These are phyloP conservation scores for Pissodes strobi DNA, from an alignment of 1,140 invertebrate genomes.

Conservation along the genomic window DNA sequence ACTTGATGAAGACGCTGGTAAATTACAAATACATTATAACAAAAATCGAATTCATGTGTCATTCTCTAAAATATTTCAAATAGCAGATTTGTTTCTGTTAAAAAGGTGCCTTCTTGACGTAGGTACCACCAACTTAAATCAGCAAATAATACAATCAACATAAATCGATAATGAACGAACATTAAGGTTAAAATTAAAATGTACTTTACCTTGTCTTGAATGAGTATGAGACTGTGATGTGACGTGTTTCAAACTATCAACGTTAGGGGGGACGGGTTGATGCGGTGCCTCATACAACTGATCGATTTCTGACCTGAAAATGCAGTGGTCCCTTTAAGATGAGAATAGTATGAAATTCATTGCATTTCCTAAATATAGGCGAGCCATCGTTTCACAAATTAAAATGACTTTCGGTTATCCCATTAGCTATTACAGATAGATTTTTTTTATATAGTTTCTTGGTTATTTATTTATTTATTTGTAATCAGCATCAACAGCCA, in stretches of 20 bases:
- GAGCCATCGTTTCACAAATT: no score
- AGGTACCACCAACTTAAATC: no score
- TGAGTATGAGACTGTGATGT: slow-evolving; percentile 67
- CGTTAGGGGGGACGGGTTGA: slow-evolving; percentile 63
- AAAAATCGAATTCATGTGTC: no score
- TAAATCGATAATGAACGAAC: neutral
- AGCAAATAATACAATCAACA: no score
- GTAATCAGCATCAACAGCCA: no score
- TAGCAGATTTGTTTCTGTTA: no score
- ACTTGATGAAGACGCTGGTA: slow-evolving; percentile 74
- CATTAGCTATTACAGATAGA: no score
- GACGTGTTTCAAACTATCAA: slow-evolving; percentile 65
- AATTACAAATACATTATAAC: slow-evolving; percentile 20
- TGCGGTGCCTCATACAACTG: slow-evolving; percentile 45
- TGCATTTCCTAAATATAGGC: no score
- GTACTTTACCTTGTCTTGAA: slow-evolving; percentile 62
- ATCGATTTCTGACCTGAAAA: slow-evolving; percentile 18
- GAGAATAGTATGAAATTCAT: neutral
- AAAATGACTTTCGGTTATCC: no score
- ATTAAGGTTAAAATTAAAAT: neutral
- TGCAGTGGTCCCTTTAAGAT: neutral
- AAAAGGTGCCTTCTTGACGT: no score
- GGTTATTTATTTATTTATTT: no score
- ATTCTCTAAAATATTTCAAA: slow-evolving; percentile 6
- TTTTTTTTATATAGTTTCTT: no score